Evolutionary conservation across 2,113 vertebrate genomes (phyloP).

Genomic region (Pangasianodon hypophthalmus): DNA sequence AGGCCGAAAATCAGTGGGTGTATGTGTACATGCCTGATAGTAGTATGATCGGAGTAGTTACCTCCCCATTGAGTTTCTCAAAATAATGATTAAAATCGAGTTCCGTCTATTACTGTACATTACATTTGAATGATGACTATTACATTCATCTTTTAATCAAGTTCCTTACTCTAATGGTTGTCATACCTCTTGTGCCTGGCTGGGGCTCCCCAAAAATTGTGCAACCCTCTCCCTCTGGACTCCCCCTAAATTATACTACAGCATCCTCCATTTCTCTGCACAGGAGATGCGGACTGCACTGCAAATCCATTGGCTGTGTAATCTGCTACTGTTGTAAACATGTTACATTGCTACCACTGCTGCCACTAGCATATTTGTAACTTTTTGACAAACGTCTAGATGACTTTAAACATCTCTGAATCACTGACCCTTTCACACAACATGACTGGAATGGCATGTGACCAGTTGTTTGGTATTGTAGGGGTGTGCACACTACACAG

Average conservation of each 20-base stretch:
- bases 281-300: not conserved
- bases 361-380: not conserved
- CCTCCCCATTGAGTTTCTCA: not conserved
- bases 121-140: not conserved
- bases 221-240: not conserved
- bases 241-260: not conserved
- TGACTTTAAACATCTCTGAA: not conserved
- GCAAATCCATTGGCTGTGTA: not conserved
- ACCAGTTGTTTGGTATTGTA: not conserved
- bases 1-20: not conserved
- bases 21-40: not conserved
- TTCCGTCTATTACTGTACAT: not conserved
- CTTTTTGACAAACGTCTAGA: not conserved
- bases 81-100: not conserved
- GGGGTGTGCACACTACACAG: not conserved
- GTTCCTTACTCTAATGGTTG: not conserved
- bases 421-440: not conserved
- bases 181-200: not conserved
- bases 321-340: not conserved
- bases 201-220: not conserved
- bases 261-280: not conserved
- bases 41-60: not conserved
- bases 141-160: not conserved
- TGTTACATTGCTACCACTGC: not conserved
- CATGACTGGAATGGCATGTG: not conserved